A percentile compares a stretch with the other conserved stretches of the same genome.
Evolutionary conservation across 2,888 invertebrate species (phyloP).

Genomic region (Crossocerus cetratus): DNA sequence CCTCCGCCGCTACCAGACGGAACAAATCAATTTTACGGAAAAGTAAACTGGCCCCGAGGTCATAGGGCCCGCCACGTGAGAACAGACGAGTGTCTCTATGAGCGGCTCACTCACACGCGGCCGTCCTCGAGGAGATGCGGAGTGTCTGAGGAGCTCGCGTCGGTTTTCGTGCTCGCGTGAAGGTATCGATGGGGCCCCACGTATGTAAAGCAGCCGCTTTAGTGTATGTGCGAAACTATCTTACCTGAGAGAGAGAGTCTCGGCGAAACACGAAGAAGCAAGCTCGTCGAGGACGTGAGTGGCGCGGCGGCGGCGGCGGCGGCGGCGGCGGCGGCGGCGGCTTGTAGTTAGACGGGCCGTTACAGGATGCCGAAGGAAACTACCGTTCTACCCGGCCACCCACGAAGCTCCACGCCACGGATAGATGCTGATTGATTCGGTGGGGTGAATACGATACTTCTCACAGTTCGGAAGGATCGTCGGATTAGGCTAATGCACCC

Average conservation of each 20-base stretch:
- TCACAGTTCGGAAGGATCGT: constrained; percentile 59
- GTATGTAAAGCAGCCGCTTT: constrained; percentile 14
- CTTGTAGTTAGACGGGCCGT: constrained; percentile 45
- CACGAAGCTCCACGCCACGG: constrained; percentile 54
- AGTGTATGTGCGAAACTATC: background rate
- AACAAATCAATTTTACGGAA: constrained; percentile 8
- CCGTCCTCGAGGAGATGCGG: background rate
- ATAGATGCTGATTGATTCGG: constrained; percentile 60
- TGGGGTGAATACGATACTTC: constrained; percentile 72
- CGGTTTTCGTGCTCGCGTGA: background rate
- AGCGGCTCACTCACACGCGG: background rate
- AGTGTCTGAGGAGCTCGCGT: background rate
- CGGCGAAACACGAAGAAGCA: background rate
- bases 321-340: no score
- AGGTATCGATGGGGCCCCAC: background rate
- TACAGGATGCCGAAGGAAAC: constrained; percentile 42
- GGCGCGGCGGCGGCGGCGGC: no score
- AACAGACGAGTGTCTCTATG: no score
- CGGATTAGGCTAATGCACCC: constrained; percentile 64
- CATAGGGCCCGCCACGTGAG: no score
- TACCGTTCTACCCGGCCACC: constrained; percentile 51
- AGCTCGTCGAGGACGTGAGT: background rate
- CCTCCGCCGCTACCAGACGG: constrained; percentile 19
- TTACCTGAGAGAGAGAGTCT: no score
- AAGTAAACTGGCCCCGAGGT: background rate